Conservation (phyloP, 1,140 invertebrate species). For the Drosophila bipectinata region DNA sequence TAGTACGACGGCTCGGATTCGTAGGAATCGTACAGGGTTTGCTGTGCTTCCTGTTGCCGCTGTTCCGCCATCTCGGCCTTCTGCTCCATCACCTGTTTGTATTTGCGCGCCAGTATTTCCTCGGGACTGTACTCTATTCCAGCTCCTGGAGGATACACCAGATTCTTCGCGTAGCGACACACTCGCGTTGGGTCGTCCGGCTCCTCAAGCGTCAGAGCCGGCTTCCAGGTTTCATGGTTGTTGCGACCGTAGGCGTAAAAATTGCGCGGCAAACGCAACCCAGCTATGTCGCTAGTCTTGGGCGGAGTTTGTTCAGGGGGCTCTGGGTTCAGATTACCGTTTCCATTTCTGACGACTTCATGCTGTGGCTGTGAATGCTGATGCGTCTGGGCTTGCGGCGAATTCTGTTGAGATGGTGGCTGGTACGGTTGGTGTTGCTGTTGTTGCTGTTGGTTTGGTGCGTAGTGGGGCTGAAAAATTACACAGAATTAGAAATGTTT, state of each 20-base stretch:
- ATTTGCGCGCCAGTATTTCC: constrained; percentile 70
- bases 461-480: constrained; percentile 10
- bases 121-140: constrained; percentile 80
- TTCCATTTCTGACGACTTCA: constrained; percentile 35
- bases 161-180: constrained; percentile 77
- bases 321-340: constrained; percentile 18
- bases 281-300: constrained; percentile 31
- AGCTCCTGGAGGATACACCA: constrained; percentile 70
- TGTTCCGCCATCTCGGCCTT: constrained; percentile 30
- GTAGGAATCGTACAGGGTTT: constrained; percentile 55
- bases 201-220: constrained; percentile 77
- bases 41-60: constrained; percentile 33
- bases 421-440: constrained; percentile 7
- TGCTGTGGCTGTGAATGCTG: constrained; percentile 13
- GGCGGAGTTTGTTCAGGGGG: background rate
- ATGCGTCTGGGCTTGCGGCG: constrained; percentile 18
- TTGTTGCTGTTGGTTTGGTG: constrained; percentile 8
- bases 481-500: background rate
- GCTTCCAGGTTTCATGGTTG: constrained; percentile 82
- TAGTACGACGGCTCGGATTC: constrained; percentile 58
- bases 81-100: constrained; percentile 35
- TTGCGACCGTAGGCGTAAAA: constrained; percentile 75
- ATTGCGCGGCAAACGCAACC: constrained; percentile 67
- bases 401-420: constrained; percentile 22
- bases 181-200: constrained; percentile 76